A percentile compares a stretch with the other conserved stretches of the same genome.
Conservation (phyloP, 2,797 vertebrate genomes). For the Myiotriccus ornatus region DNA sequence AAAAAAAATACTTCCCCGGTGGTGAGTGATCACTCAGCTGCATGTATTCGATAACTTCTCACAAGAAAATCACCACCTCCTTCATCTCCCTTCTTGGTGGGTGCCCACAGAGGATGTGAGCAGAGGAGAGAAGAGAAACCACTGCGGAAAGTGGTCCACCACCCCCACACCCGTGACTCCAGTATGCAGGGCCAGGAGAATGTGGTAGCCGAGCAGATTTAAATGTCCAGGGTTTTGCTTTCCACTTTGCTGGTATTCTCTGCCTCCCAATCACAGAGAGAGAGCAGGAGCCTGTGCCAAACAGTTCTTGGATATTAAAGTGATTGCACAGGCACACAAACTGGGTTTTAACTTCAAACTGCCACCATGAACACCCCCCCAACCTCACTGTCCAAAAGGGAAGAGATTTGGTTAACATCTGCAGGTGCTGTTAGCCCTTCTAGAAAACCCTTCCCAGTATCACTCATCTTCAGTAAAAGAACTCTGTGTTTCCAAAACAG, state of each 20-base stretch:
- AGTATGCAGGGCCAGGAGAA: fast-evolving
- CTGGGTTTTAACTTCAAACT: background rate
- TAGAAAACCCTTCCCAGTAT: background rate
- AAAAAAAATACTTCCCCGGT: background rate
- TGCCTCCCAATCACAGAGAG: background rate
- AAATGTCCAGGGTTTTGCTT: background rate
- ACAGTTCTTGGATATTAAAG: background rate
- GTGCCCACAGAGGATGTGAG: fast-evolving
- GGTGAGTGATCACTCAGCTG: background rate
- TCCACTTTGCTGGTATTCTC: background rate
- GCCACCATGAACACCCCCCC: background rate
- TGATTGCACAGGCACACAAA: background rate
- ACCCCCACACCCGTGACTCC: background rate
- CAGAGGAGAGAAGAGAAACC: background rate
- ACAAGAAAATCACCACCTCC: background rate
- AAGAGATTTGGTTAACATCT: background rate
- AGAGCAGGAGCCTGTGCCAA: background rate
- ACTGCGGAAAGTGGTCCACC: background rate
- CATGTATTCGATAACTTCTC: background rate
- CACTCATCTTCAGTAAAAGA: background rate
- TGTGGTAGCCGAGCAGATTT: background rate
- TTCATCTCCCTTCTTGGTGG: background rate
- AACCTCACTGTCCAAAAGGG: background rate
- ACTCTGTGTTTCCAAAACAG: background rate
- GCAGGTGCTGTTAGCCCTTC: background rate